Percentiles rank a stretch among this genome's conserved stretches.
phyloP scores from a whole-genome alignment of 2,888 invertebrate species.

The Malacosoma neustria region DNA sequence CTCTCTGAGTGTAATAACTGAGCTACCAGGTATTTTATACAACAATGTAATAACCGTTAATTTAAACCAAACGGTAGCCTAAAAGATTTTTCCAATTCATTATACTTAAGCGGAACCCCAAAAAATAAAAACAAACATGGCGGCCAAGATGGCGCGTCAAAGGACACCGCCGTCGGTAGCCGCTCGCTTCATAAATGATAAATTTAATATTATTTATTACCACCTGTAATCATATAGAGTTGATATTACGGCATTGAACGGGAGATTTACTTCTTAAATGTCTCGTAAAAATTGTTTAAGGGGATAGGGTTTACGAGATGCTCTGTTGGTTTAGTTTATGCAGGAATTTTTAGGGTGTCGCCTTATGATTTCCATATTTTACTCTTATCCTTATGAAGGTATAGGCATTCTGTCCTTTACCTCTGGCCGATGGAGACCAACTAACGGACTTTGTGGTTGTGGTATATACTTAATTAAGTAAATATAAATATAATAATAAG shows the following conservation, averaged over 20 bases:
- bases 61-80: neutral
- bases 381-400: no score
- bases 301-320: neutral
- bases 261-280: neutral
- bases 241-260: neutral
- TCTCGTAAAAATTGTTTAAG: neutral
- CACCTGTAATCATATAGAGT: conserved; percentile 5
- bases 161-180: conserved; percentile 63
- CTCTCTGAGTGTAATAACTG: no score
- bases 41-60: no score
- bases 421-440: no score
- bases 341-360: neutral
- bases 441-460: no score
- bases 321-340: neutral
- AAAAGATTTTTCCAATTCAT: conserved; percentile 1
- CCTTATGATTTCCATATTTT: no score
- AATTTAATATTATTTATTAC: conserved; percentile 69
- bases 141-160: conserved; percentile 62
- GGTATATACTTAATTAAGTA: no score
- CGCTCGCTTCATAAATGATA: conserved; percentile 66
- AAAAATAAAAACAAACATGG: conserved; percentile 62
- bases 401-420: no score
- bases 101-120: conserved; percentile 18
- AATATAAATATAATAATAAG: no score
- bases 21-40: no score